Evolutionary conservation across 2,797 vertebrate species (phyloP), one percentile per base, ranked within the genome.

Genomic region (Syndactyla subalaris): DNA sequence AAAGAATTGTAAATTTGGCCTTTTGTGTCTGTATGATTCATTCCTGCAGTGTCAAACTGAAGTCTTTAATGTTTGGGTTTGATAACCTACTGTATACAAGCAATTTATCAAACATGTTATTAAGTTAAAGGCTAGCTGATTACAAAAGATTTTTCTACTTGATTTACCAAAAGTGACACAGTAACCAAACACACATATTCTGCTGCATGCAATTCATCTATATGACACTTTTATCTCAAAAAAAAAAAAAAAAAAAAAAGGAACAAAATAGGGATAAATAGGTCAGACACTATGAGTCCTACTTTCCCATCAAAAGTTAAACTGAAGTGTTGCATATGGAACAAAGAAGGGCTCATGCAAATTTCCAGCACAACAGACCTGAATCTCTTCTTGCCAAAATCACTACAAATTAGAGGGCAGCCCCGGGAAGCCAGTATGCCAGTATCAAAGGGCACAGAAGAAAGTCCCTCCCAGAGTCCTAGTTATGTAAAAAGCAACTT

Each of bases 31-130:
- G 14, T 61, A 61, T 95, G 72, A 97, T 94, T 96, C 87, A 95
- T 92, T 95, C 68, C 49, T 15, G 10, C 58, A 78, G 75, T 85
- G 58, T 91, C 89, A 96, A 96, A 92, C 68, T 90, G 81, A 94
- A 95, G 85, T 45, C 85, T 93, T 87, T 91, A 93, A 91, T 86
- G 89, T 94, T 96, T 93, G 52, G 14, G 46, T 91, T 88, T 92
- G 94, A 89, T 97, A 87, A 94, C 79, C 36, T 71, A 81, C 26
- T 68, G 30, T 52, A 92, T 46, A 57, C n/a, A 65, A 96, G 91
- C 66, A 92, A 96, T 97, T 94, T 89, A 91, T 91, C 70, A 96
- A 48, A 75, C 88, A 18, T 85, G 77, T 89, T 88, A 84, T 67
- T 85, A 96, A 89, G 92, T 93, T 83, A 88, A 95, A 91, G 23